phyloP scores from a whole-genome alignment of 92 coral and sea anemone genomes.

The Palythoa caribaeorum region DNA sequence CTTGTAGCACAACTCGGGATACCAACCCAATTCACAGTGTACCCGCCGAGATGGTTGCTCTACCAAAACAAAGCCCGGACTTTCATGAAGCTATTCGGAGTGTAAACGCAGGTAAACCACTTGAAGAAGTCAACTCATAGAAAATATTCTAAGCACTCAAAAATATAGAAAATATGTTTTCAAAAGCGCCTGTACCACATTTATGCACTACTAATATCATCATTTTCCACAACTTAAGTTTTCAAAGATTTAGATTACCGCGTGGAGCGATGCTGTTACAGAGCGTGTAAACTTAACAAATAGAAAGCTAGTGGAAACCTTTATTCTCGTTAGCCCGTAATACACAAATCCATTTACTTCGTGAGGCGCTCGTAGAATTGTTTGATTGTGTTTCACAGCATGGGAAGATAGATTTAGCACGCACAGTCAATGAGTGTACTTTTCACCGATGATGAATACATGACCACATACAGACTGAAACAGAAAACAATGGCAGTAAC shows the following conservation, averaged over 20 bases:
- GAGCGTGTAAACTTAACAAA: conserved; percentile 33
- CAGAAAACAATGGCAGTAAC: conserved; percentile 16
- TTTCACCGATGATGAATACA: conserved; percentile 43
- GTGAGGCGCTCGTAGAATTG: conserved; percentile 46
- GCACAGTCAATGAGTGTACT: conserved; percentile 31
- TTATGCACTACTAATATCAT: neutral
- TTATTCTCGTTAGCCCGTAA: conserved; percentile 26
- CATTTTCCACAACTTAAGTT: conserved; percentile 44
- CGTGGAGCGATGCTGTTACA: conserved; percentile 31
- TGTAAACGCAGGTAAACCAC: conserved; percentile 31
- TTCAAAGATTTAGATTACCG: conserved; percentile 17
- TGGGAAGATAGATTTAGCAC: conserved; percentile 36
- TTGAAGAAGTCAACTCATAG: neutral
- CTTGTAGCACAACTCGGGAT: conserved; percentile 8
- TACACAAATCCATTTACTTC: conserved; percentile 40
- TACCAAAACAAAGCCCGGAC: conserved; percentile 4
- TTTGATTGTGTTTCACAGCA: conserved; percentile 50
- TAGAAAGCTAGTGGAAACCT: conserved; percentile 14
- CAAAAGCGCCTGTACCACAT: conserved; percentile 21
- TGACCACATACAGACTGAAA: conserved; percentile 43
- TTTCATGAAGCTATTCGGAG: neutral
- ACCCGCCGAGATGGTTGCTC: neutral
- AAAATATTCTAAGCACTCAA: neutral
- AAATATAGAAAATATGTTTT: conserved; percentile 38
- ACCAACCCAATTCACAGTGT: neutral